Percentiles rank a stretch among this genome's conserved stretches.
These are phyloP conservation scores for Orycteropus afer DNA, from an alignment of 2,113 vertebrate species.

Conservation along the genomic window DNA sequence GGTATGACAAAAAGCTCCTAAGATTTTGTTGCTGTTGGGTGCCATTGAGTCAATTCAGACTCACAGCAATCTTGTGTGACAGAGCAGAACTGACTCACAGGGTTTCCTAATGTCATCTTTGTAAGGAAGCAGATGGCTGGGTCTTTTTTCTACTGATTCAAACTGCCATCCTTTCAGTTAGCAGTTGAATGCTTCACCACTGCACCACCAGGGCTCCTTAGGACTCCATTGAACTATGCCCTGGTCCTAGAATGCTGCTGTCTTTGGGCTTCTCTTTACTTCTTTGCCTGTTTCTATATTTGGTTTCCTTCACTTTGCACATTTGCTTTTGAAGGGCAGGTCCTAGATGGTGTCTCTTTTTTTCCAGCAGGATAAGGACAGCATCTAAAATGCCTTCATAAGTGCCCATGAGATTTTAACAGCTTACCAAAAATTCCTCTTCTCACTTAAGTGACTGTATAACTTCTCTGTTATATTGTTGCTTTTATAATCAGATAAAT, in stretches of 20 bases:
- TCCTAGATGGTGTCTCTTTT: neutral
- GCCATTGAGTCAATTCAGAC: no score
- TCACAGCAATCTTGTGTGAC: no score
- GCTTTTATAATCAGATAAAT: neutral
- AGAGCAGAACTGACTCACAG: no score
- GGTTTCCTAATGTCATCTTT: no score
- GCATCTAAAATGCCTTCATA: neutral
- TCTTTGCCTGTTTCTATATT: neutral
- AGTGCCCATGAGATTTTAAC: neutral
- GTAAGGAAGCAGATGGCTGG: no score
- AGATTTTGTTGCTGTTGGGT: no score
- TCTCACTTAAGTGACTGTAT: neutral
- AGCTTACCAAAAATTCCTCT: neutral
- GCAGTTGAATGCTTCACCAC: no score
- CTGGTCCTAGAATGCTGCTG: neutral
- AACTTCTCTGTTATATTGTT: neutral
- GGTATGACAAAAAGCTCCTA: neutral
- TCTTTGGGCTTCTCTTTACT: neutral
- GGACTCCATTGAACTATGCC: neutral
- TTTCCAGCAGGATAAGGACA: neutral
- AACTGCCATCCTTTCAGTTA: no score
- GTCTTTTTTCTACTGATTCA: no score
- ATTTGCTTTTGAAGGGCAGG: neutral
- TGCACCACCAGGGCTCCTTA: no score
- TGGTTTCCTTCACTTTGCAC: neutral